Conservation (phyloP, 2,888 invertebrate species). For the Oscheius sp. region DNA sequence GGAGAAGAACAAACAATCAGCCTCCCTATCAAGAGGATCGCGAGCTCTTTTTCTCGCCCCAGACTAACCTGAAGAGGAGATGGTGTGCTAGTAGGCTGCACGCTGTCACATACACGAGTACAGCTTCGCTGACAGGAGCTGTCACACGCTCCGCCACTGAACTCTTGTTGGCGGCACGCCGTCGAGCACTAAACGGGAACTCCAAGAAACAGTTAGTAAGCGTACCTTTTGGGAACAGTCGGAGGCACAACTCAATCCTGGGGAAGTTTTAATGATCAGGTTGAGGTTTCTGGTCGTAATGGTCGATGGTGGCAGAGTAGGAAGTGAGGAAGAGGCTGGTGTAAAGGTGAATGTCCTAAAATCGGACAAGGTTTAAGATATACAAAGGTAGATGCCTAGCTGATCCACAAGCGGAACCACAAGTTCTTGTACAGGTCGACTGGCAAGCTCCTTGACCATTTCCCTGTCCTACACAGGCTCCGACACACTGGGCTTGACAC, state of each 20-base stretch:
- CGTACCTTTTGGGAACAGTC: conserved; percentile 32
- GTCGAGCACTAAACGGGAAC: conserved; percentile 24
- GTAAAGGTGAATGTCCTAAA: background rate
- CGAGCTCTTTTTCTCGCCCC: conserved; percentile 25
- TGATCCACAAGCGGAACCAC: conserved; percentile 34
- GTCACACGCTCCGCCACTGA: conserved; percentile 26
- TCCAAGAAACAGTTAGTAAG: too few relatives aligned
- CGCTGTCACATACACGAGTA: conserved; percentile 25
- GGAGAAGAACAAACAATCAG: conserved; percentile 16
- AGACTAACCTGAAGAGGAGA: conserved; percentile 32
- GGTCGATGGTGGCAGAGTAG: conserved; percentile 6
- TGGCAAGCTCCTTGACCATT: conserved; percentile 20
- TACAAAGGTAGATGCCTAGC: conserved; percentile 8
- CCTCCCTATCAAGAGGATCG: conserved; percentile 32
- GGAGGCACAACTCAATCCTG: conserved; percentile 16
- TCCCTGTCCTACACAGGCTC: conserved; percentile 30
- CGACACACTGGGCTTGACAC: conserved; percentile 36
- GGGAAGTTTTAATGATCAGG: conserved; percentile 26
- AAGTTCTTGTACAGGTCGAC: conserved; percentile 32
- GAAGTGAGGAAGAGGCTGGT: background rate
- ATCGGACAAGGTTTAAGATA: too few relatives aligned
- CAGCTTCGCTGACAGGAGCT: conserved; percentile 26
- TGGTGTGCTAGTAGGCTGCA: conserved; percentile 30
- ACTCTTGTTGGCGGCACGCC: conserved; percentile 25
- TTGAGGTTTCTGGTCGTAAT: background rate